Evolutionary conservation across 2,797 vertebrate species (phyloP).

Genomic region (Choloepus didactylus): DNA sequence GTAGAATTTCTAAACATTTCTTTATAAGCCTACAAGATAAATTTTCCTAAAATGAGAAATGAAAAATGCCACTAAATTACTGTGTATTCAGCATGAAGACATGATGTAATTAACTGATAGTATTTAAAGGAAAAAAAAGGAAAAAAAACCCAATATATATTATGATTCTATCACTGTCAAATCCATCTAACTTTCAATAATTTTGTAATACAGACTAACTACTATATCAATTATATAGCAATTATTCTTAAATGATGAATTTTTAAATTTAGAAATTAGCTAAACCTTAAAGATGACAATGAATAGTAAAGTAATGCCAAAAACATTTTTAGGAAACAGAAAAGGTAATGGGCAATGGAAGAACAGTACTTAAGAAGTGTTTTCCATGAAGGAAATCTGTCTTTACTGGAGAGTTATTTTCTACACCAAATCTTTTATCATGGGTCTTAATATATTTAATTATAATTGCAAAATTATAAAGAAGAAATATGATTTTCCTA

Average conservation of each 20-base stretch:
- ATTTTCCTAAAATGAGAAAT: conserved; percentile 12
- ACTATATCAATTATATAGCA: neutral
- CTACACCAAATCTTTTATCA: conserved; percentile 59
- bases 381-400: neutral
- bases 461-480: conserved; percentile 14
- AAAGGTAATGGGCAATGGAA: neutral
- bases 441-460: neutral
- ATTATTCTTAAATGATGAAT: neutral
- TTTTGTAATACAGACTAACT: neutral
- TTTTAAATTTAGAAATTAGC: neutral
- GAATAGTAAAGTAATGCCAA: neutral
- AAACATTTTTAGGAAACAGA: conserved; percentile 40
- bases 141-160: too few relatives aligned
- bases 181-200: neutral
- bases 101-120: neutral
- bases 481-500: neutral
- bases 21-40: neutral
- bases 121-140: neutral
- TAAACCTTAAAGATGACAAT: neutral
- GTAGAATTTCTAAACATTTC: neutral
- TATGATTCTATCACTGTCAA: neutral
- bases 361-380: neutral
- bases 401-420: conserved; percentile 18
- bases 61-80: conserved; percentile 16
- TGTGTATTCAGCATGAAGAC: neutral